Evolutionary conservation across 2,888 invertebrate species (phyloP), one percentile per base, ranked within the genome.

Genomic region (Schrankia costaestrigalis): DNA sequence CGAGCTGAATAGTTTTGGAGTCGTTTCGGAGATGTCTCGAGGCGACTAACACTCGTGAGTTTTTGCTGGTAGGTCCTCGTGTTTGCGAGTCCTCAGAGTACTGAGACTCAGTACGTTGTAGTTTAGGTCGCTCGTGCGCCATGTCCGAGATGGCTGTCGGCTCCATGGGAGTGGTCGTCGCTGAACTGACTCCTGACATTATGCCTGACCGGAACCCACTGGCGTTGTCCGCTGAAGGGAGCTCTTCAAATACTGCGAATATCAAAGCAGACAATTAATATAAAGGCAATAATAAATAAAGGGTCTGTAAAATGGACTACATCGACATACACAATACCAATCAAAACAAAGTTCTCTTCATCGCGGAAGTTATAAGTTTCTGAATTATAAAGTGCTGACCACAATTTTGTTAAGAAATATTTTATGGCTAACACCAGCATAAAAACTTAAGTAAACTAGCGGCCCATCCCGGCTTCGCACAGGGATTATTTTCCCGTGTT

Each of bases 201-300:
- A 71, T 58, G 3, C 77, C 83, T 8, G 86, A 85, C 0, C 85
- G 71, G 59, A 81, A 79, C 0, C 81, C 88, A 59, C 85, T 85
- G 36, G 87, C 80, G 73, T 89, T 88, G 41, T 90, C 89, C 9
- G 86, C 78, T 0, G 89, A 89, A 23, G 91, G 90, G 39, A 92
- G 91, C 64, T 94, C 94, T 63, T 94, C 94, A 70, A 94, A 94
- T 35, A 94, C 94, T 94, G 66, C 28, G 22, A 28, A 25, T n/a
- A n/a, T n/a, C n/a, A n/a, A 14, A 6, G 10, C 9, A 11, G 17
- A 1, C 6, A 17, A 13, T 13, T 12, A 22, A 4, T 11, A 2
- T n/a, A n/a, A n/a, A n/a, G n/a, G n/a, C n/a, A n/a, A n/a, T n/a
- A n/a, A n/a, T n/a, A n/a, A n/a, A n/a, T n/a, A n/a, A n/a, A n/a